Evolutionary conservation across 1,140 invertebrate species (phyloP), one percentile per base, ranked within the genome.

Genomic region (Goniozus legneri): DNA sequence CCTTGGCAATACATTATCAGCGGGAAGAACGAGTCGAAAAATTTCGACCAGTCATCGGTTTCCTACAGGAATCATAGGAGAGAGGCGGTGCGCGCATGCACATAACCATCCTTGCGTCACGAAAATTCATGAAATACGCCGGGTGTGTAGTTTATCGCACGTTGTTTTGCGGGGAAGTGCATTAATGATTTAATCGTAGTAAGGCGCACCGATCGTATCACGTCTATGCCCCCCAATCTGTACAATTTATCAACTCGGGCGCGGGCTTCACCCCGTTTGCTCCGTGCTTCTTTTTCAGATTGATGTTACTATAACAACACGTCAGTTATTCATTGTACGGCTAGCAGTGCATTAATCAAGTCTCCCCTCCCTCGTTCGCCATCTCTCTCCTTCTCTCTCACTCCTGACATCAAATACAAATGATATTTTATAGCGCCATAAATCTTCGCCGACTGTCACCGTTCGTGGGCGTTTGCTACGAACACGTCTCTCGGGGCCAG

Each of bases 341-440:
- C 49, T 57, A 54, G 48, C 55, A 65, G 58, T 71, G 56, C 69
- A 73, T 74, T 73, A 72, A 72, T 72, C 70, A 73, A 63, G 60
- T 58, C 52, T 58, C 58, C 58, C 60, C 64, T 64, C n/a, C n/a
- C n/a, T n/a, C n/a, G n/a, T n/a, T n/a, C n/a, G n/a, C n/a, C n/a
- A n/a, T n/a, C n/a, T n/a, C n/a, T n/a, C n/a, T n/a, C n/a, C n/a
- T n/a, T n/a, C n/a, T n/a, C n/a, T n/a, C n/a, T n/a, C n/a, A n/a
- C n/a, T n/a, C n/a, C 59, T 63, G 62, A 71, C 65, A 65, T 65
- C 62, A 69, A 72, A 73, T 75, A 73, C 71, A 73, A 75, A 75
- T 75, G 71, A 73, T 74, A 74, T 73, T 75, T 73, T 75, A 75
- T 73, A 67, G 66, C 63, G 48, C 60, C 60, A 67, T 75, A 75